Evolutionary conservation across 2,113 vertebrate species (phyloP), one percentile per base, ranked within the genome.

Genomic region (Columba livia): DNA sequence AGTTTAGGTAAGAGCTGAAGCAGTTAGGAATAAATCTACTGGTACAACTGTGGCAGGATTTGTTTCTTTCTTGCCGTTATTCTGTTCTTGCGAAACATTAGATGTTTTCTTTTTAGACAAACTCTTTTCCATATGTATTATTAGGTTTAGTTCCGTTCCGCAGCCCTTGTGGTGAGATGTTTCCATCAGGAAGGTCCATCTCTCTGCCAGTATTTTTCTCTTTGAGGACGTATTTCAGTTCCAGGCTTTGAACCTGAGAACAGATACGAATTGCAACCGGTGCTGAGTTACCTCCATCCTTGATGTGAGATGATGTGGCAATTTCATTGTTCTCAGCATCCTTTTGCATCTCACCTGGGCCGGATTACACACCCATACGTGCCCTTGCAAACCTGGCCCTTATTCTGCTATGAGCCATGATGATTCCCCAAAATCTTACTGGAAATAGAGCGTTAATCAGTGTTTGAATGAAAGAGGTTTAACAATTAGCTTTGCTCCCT

Each of bases 351-450:
- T 69, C 72, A 20, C 32, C 23, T 7, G 12, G 28, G 4, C 29
- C 47, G 11, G 10, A 0, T 50, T 15, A 16, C 7, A 14, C 24
- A 17, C 26, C n/a, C 23, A 9, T 3, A 12, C 18, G 10, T 1
- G 8, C n/a, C 53, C 69, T 36, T 31, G 42, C 42, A 78, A 85
- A 24, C 42, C 40, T 40, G 56, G 10, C 42, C 17, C 5, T 40
- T 23, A 7, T n/a, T 75, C 54, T 53, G 5, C 23, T 62, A 6
- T 0, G 15, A 86, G 11, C 57, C 40, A 9, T 1, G 4, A 19
- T 15, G 25, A 38, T 16, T 71, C 53, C 79, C 36, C 47, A 51
- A 47, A 32, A 53, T 14, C 17, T 48, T 15, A 56, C n/a, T 66
- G 15, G 24, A 32, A 71, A 60, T 26, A 25, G 0, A 47, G 12